phyloP scores from a whole-genome alignment of 2,888 invertebrate species.

The Lypha dubia region DNA sequence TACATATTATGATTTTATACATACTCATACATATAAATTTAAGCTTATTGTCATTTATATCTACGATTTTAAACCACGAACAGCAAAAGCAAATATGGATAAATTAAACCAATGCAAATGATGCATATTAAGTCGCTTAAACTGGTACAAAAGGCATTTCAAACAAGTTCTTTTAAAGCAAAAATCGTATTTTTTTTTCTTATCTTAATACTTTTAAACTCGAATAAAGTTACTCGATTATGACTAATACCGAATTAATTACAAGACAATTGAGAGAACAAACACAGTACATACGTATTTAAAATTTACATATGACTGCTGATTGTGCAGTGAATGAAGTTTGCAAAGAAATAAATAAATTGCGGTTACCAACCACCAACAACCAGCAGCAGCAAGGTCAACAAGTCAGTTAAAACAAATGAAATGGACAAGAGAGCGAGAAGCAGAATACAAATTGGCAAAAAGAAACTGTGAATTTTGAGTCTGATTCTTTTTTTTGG shows the following conservation, averaged over 20 bases:
- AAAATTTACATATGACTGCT: background rate
- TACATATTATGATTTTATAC: too few species aligned
- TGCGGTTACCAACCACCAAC: slow-evolving; percentile 1
- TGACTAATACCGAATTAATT: slow-evolving; percentile 53
- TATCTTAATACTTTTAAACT: background rate
- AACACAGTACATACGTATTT: too few species aligned
- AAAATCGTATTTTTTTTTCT: background rate
- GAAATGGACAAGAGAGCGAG: slow-evolving; percentile 46
- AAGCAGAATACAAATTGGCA: slow-evolving; percentile 31
- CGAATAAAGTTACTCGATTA: slow-evolving; percentile 26
- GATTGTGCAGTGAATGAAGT: background rate
- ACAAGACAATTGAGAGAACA: slow-evolving; percentile 16
- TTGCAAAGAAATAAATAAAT: slow-evolving; percentile 3
- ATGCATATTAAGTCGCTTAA: background rate
- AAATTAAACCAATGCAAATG: slow-evolving; percentile 31
- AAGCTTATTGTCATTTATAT: slow-evolving; percentile 4
- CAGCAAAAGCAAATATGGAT: background rate
- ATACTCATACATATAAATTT: background rate
- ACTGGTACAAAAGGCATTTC: background rate
- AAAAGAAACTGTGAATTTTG: slow-evolving; percentile 45
- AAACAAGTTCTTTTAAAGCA: slow-evolving; percentile 37
- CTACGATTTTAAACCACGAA: background rate
- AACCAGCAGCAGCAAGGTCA: slow-evolving; percentile 61
- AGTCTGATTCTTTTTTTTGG: background rate
- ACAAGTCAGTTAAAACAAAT: slow-evolving; percentile 68